Percentiles rank a stretch among this genome's conserved stretches.
These are phyloP conservation scores for Netelia fuscicornis DNA, from an alignment of 2,888 invertebrate species.

Conservation along the genomic window DNA sequence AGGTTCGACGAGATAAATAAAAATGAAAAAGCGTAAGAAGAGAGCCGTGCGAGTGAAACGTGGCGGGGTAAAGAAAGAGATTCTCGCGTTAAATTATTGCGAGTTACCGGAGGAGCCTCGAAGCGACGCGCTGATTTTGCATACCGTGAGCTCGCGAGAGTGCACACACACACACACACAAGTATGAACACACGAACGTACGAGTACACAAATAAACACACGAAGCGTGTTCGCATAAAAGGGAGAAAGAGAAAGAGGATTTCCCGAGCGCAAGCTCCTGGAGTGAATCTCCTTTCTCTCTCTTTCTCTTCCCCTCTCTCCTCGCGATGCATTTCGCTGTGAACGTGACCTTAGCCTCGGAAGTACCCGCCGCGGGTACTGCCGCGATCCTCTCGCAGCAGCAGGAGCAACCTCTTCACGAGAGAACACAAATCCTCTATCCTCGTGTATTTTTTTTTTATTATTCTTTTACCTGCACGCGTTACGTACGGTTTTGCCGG, in stretches of 20 bases:
- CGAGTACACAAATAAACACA: not conserved
- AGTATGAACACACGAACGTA: not conserved
- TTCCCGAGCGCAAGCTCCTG: slow-evolving; percentile 48
- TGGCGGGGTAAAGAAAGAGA: slow-evolving; percentile 1
- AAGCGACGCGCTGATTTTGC: slow-evolving; percentile 62
- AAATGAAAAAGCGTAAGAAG: not conserved
- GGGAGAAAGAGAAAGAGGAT: not conserved
- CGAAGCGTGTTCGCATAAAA: not conserved
- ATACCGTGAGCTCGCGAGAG: slow-evolving; percentile 62
- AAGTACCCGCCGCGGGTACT: slow-evolving; percentile 64
- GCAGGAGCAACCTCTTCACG: slow-evolving; percentile 20
- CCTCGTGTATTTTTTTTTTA: not conserved
- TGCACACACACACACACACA: slow-evolving; percentile 37
- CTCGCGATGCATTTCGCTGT: slow-evolving; percentile 66
- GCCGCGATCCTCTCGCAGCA: not conserved
- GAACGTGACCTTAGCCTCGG: slow-evolving; percentile 73
- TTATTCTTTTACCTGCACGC: slow-evolving; percentile 37
- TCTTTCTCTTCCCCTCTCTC: slow-evolving; percentile 54
- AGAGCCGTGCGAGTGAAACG: not conserved
- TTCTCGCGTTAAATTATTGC: slow-evolving; percentile 57
- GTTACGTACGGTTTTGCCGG: slow-evolving; percentile 35
- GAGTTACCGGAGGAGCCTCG: slow-evolving; percentile 62
- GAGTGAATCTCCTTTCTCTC: slow-evolving; percentile 36
- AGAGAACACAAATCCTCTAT: slow-evolving; percentile 19
- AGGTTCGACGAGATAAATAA: not conserved